Conservation (phyloP, 2,797 vertebrate species). For the Coregonus suidteri region DNA sequence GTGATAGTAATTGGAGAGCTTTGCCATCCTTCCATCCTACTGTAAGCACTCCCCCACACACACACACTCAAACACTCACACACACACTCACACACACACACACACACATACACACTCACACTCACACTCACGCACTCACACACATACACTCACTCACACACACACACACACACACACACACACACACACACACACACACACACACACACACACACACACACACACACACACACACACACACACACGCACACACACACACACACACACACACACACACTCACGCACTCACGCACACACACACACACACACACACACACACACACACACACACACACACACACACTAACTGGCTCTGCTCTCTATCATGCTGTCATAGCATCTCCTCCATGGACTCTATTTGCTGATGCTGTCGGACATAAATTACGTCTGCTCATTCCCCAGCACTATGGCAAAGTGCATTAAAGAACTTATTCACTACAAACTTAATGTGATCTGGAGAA, state of each 20-base stretch:
- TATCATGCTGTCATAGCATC: constrained; percentile 56
- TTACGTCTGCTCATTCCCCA: constrained; percentile 43
- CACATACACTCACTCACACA: too few relatives aligned
- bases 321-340: constrained; percentile 32
- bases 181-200: too few relatives aligned
- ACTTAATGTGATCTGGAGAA: constrained; percentile 44
- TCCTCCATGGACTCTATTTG: constrained; percentile 50
- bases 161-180: too few relatives aligned
- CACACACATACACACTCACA: constrained; percentile 23
- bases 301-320: constrained; percentile 18
- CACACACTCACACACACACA: constrained; percentile 23
- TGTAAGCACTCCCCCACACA: not conserved
- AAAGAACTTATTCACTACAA: constrained; percentile 43
- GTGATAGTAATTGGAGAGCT: not conserved
- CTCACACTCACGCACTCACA: not conserved
- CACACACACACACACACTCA: constrained; percentile 20
- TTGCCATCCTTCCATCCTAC: not conserved
- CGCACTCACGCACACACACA: constrained; percentile 17
- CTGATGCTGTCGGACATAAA: constrained; percentile 60
- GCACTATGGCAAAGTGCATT: constrained; percentile 36
- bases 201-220: not conserved
- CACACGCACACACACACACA: not conserved
- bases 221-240: not conserved
- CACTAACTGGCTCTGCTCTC: constrained; percentile 33
- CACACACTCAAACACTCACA: not conserved